These are phyloP conservation scores for Cacoxenus indagator DNA, from an alignment of 2,888 invertebrate species.

Conservation along the genomic window DNA sequence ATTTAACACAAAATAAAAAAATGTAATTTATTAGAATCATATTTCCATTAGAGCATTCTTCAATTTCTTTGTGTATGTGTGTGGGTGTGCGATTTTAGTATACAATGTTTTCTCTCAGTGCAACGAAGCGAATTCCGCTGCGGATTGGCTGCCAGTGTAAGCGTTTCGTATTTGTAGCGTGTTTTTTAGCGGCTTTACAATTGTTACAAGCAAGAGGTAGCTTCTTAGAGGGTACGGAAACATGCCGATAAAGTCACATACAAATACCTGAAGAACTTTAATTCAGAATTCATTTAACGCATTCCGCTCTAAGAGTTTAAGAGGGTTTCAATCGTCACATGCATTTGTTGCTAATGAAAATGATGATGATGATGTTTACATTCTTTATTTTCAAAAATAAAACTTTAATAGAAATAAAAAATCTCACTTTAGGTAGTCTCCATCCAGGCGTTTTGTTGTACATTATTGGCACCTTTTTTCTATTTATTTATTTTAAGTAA, in stretches of 20 bases:
- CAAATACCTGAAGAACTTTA: slow-evolving; percentile 21
- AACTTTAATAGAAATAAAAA: not conserved
- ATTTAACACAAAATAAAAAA: slow-evolving; percentile 28
- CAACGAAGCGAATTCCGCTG: slow-evolving; percentile 14
- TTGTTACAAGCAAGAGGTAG: slow-evolving; percentile 48
- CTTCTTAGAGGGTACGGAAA: not conserved
- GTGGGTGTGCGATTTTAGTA: slow-evolving; percentile 21
- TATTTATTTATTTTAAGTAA: not conserved
- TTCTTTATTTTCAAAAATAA: slow-evolving; percentile 14
- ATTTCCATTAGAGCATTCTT: slow-evolving; percentile 16
- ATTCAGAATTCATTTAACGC: slow-evolving; percentile 4
- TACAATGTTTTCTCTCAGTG: slow-evolving; percentile 1
- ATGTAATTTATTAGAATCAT: slow-evolving; percentile 26
- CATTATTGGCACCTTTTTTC: not conserved
- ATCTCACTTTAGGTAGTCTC: not conserved
- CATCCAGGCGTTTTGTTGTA: not conserved
- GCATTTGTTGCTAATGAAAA: slow-evolving; percentile 1
- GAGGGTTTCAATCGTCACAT: slow-evolving; percentile 15
- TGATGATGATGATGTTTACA: not conserved
- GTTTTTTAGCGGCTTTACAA: slow-evolving; percentile 34
- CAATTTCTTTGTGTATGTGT: slow-evolving; percentile 16
- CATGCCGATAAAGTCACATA: slow-evolving; percentile 57
- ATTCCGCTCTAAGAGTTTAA: not conserved
- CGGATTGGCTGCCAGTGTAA: slow-evolving; percentile 23
- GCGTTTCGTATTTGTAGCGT: slow-evolving; percentile 8